These are phyloP conservation scores for Astropecten irregularis DNA, from an alignment of 53 echinoderm and acorn worm genomes.

Conservation along the genomic window DNA sequence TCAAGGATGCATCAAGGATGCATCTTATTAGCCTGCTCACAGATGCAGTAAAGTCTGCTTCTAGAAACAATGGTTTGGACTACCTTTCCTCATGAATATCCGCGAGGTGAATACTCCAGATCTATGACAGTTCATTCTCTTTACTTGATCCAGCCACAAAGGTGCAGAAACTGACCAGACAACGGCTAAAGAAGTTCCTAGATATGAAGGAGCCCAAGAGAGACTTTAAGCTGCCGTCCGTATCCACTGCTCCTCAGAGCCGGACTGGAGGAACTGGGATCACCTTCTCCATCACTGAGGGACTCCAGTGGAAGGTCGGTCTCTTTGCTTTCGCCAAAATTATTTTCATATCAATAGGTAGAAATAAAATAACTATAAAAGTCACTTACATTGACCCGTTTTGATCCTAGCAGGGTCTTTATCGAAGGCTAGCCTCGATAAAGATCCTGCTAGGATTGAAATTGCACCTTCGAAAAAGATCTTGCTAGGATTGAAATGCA, in stretches of 20 bases:
- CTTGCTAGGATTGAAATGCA: too few species aligned
- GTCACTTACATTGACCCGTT: neutral
- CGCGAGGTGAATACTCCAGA: too few species aligned
- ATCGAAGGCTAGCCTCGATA: too few species aligned
- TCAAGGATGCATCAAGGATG: too few species aligned
- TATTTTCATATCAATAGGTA: neutral
- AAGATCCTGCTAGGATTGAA: too few species aligned
- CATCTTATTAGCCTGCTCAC: too few species aligned
- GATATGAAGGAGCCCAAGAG: conserved; percentile 87
- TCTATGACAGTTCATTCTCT: too few species aligned
- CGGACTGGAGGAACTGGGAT: conserved; percentile 87
- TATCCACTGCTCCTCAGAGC: conserved; percentile 81
- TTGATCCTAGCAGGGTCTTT: too few species aligned
- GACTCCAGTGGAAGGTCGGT: conserved; percentile 95
- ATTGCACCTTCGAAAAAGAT: too few species aligned
- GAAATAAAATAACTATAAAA: neutral
- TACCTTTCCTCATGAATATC: too few species aligned
- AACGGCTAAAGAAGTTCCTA: conserved; percentile 75
- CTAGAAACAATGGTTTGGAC: too few species aligned
- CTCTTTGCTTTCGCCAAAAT: neutral
- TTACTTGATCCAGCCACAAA: conserved; percentile 78
- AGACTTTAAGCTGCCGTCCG: conserved; percentile 82
- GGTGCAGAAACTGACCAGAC: conserved; percentile 71
- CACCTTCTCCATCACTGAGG: conserved; percentile 90
- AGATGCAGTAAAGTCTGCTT: too few species aligned